These are phyloP conservation scores for cat (Felis catus) DNA, from an alignment of 2,113 vertebrate genomes.

Conservation along the genomic window DNA sequence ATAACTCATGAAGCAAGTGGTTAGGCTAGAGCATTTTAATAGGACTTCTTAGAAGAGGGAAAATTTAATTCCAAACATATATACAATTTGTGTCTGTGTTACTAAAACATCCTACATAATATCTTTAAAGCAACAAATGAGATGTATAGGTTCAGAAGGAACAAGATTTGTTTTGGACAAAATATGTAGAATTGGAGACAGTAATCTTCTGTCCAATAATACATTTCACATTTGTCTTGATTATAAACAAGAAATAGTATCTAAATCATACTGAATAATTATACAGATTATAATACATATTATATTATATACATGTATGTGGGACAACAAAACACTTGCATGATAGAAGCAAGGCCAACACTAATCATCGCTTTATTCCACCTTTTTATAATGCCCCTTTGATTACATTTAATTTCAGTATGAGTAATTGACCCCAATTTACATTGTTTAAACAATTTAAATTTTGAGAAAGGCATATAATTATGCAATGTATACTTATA, in stretches of 20 bases:
- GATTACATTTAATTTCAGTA: background rate
- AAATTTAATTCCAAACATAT: background rate
- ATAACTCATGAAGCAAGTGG: background rate
- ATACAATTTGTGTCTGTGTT: background rate
- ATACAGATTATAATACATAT: background rate
- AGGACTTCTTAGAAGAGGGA: background rate
- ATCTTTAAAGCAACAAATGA: background rate
- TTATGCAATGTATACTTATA: background rate
- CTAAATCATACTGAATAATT: constrained; percentile 1
- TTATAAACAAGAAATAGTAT: background rate
- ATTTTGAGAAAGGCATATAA: background rate
- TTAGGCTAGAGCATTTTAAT: background rate
- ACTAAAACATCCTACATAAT: background rate
- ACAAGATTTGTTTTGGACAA: background rate
- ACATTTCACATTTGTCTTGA: background rate
- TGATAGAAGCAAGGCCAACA: background rate
- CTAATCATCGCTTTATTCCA: background rate
- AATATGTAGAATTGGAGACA: background rate
- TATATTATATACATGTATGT: too few species aligned
- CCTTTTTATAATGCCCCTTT: background rate
- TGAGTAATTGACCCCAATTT: background rate
- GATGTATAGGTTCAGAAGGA: background rate
- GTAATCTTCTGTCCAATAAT: background rate
- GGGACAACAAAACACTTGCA: background rate
- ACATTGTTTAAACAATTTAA: background rate